phyloP scores from a whole-genome alignment of 1,140 invertebrate species.

The Patella vulgata region DNA sequence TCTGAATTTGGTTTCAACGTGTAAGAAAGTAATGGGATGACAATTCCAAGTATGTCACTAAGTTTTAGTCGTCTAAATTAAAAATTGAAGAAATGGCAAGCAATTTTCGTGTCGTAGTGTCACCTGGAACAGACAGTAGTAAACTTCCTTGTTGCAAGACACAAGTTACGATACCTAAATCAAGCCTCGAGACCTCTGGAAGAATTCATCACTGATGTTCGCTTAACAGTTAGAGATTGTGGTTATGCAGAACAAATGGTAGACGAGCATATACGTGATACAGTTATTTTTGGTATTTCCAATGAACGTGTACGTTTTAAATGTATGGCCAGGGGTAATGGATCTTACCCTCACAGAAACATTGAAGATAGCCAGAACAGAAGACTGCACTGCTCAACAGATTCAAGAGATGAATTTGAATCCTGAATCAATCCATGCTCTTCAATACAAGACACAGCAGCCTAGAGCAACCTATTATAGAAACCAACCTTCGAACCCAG shows the following conservation, averaged over 20 bases:
- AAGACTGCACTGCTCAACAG: neutral
- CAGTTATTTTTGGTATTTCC: conserved; percentile 4
- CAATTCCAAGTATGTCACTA: too few species aligned
- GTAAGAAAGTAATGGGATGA: too few species aligned
- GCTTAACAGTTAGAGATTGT: conserved; percentile 10
- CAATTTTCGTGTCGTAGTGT: too few species aligned
- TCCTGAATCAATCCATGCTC: neutral
- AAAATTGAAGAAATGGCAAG: too few species aligned
- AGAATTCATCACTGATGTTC: neutral
- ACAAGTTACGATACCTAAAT: too few species aligned
- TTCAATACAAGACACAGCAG: neutral
- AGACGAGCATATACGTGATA: conserved; percentile 6
- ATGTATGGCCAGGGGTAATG: conserved; percentile 4
- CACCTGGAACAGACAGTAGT: too few species aligned
- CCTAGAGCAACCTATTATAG: neutral
- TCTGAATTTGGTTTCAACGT: too few species aligned
- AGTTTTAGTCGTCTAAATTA: too few species aligned
- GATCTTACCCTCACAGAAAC: conserved; percentile 3
- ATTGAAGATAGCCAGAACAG: conserved; percentile 1
- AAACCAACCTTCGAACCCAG: neutral
- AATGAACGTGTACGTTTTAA: neutral
- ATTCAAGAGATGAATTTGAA: conserved; percentile 5
- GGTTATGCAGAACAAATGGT: too few species aligned
- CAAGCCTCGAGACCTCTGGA: neutral
- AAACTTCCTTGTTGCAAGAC: too few species aligned